These are phyloP conservation scores for Tridacna crocea DNA, from an alignment of 2,888 invertebrate species.

Conservation along the genomic window DNA sequence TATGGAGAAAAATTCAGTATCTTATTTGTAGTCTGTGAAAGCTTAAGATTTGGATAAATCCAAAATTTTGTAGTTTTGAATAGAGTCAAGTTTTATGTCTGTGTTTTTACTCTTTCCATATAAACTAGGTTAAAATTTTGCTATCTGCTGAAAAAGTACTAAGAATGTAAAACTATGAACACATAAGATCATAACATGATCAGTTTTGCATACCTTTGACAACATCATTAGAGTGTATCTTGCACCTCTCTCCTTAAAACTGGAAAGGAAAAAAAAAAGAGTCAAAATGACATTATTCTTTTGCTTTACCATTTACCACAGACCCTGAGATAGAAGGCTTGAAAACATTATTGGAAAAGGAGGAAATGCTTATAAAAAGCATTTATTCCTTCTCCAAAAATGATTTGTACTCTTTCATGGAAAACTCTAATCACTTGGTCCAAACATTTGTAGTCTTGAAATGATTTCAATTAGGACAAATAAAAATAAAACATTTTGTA, in stretches of 20 bases:
- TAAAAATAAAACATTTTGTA: no score
- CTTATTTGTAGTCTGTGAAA: not conserved
- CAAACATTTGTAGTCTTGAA: no score
- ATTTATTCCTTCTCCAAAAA: not conserved
- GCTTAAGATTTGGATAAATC: not conserved
- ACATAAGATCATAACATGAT: no score
- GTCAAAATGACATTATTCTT: not conserved
- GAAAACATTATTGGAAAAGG: not conserved
- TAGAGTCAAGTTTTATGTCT: no score
- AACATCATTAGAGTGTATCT: slow-evolving; percentile 92
- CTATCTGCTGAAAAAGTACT: no score
- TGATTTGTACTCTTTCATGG: not conserved
- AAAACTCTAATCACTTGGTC: no score
- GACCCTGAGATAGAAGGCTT: not conserved
- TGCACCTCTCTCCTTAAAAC: slow-evolving; percentile 98
- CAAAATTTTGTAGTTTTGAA: not conserved
- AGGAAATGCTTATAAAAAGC: not conserved
- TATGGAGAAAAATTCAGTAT: not conserved
- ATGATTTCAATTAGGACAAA: no score
- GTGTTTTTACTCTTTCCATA: no score
- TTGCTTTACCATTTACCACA: not conserved
- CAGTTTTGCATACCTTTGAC: slow-evolving; percentile 84
- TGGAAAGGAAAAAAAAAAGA: slow-evolving; percentile 81
- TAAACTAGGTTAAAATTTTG: no score
- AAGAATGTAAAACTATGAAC: no score